Evolutionary conservation across 2,888 invertebrate species (phyloP).

Genomic region (Drosophila setosimentum): DNA sequence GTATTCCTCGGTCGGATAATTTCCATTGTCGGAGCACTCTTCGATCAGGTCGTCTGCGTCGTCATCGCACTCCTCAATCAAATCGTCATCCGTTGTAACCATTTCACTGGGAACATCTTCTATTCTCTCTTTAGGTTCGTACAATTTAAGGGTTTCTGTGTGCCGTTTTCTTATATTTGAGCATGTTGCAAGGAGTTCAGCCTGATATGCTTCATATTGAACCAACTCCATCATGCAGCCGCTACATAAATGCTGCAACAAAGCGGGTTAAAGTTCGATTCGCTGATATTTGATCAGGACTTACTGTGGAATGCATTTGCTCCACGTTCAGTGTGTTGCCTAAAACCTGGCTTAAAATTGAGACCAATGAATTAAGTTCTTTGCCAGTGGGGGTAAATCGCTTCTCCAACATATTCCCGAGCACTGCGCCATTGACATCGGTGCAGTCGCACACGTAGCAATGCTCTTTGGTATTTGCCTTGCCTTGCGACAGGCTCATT

Average conservation of each 20-base stretch:
- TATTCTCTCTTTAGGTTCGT: not conserved
- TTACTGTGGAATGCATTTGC: constrained; percentile 37
- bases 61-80: not conserved
- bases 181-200: constrained; percentile 39
- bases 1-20: not conserved
- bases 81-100: not conserved
- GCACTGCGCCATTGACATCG: constrained; percentile 23
- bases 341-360: constrained; percentile 23
- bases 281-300: not conserved
- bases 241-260: constrained; percentile 63
- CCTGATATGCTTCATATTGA: constrained; percentile 61
- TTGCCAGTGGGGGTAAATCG: constrained; percentile 23
- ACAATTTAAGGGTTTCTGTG: constrained; percentile 13
- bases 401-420: constrained; percentile 43
- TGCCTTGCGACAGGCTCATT: not conserved
- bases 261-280: not conserved
- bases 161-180: constrained; percentile 51
- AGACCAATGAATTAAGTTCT: constrained; percentile 17
- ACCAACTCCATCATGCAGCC: constrained; percentile 62
- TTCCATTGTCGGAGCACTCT: not conserved
- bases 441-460: constrained; percentile 42
- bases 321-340: constrained; percentile 3
- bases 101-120: not conserved
- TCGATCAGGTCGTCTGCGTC: not conserved
- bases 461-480: not conserved